Evolutionary conservation across 2,113 vertebrate genomes (phyloP), one percentile per base, ranked within the genome.

Genomic region (Rhagologus leucostigma): DNA sequence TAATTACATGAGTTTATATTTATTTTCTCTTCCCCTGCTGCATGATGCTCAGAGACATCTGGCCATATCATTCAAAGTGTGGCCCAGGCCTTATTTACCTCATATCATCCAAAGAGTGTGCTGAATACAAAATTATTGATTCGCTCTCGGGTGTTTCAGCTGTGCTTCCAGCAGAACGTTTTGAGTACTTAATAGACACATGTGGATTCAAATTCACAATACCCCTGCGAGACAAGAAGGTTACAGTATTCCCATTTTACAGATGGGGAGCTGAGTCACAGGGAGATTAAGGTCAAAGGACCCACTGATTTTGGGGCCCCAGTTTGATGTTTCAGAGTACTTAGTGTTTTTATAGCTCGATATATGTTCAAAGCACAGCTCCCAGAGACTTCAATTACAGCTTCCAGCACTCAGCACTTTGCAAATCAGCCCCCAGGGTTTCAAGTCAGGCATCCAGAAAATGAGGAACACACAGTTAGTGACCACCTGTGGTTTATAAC

Each of bases 401-500:
- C 95, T 95, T 95, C 84, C 70, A 95, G 91, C 94, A 73, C 91
- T 95, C 95, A 97, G 95, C 93, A 95, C 93, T 97, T 97, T 96
- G 94, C 84, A 95, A 97, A 97, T 96, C 94, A 95, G 95, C 91
- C 96, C 91, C 95, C 65, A 89, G 94, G 94, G 95, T 93, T 93
- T 97, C 93, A 93, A 96, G 84, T 95, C 93, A 97, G 96, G 94
- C 95, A 97, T 96, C 96, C 95, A 96, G 96, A 97, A 97, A 97
- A 97, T 96, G 77, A 97, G 94, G 94, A 97, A 95, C 87, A 95
- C 91, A 95, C 49, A 96, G 96, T 97, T 95, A 96, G 94, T 95
- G 95, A 97, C 96, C 96, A 97, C 96, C 96, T 96, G 95, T 96
- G 92, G 93, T 96, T 97, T 97, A 96, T 84, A 95, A 93, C 93